Evolutionary conservation across 2,797 vertebrate genomes (phyloP), one percentile per base, ranked within the genome.

Genomic region (Sylvilagus floridanus): DNA sequence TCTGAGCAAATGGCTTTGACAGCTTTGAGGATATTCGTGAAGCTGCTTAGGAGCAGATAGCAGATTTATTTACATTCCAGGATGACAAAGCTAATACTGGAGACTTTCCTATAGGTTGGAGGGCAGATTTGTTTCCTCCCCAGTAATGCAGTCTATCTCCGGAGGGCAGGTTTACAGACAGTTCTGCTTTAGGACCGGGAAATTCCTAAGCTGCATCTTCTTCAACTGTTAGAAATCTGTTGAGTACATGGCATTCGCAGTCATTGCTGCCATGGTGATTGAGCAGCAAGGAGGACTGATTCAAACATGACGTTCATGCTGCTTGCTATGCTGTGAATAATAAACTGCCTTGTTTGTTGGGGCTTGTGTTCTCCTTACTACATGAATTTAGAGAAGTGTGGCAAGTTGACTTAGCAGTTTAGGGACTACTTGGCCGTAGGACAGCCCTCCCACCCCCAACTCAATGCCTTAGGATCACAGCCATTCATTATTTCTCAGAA

Each of bases 1-100:
- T 82, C 75, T 95, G 82, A 91, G 88, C 75, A 89, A 85, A 89
- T 88, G 81, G n/a, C 22, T 84, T 50, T 30, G 37, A 92, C 37
- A 73, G 42, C 84, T 95, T 89, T 88, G 79, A 78, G 30, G 42
- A 57, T 90, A 76, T 93, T 76, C 93, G 66, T 62, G 78, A 79
- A 87, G 47, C 52, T 93, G 42, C 71, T 89, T 81, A 73, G 75
- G 62, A 68, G 28, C 84, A 66, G 26, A 75, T 14, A 81, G 21
- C 26, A 85, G 75, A 88, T 87, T 79, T 78, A 73, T 66, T 91
- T 87, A 65, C 13, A 42, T 35, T 83, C 21, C 1, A 35, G 71
- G 63, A 19, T 60, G 93, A 60, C 82, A 82, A 95, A 88, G 54
- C 14, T 77, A 85, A 7, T n/a, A 37, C 60, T 69, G 69, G 62